phyloP scores from a whole-genome alignment of 2,888 invertebrate genomes.

The Campaea margaritaria region DNA sequence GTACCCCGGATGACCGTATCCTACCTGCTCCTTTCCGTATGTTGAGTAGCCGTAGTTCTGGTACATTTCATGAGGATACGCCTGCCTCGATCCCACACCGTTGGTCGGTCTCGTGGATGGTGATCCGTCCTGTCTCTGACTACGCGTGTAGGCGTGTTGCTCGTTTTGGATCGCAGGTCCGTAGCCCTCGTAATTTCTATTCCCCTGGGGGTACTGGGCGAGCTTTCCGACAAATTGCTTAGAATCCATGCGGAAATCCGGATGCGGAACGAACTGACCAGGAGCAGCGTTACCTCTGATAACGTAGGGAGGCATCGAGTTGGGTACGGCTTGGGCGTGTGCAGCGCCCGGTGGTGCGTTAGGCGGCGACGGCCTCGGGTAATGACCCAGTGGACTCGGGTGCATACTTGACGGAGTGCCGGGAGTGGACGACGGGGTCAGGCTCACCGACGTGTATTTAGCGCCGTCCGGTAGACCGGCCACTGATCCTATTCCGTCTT shows the following conservation, averaged over 20 bases:
- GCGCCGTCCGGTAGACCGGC: constrained; percentile 83
- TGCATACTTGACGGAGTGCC: constrained; percentile 87
- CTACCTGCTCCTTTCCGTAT: constrained; percentile 81
- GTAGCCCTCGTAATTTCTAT: constrained; percentile 74
- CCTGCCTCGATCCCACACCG: constrained; percentile 70
- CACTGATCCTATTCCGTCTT: constrained; percentile 77
- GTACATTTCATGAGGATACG: constrained; percentile 81
- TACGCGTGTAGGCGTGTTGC: constrained; percentile 78
- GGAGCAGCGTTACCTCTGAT: constrained; percentile 82
- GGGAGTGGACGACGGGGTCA: constrained; percentile 87
- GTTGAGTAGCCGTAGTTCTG: constrained; percentile 83
- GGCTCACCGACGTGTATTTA: constrained; percentile 86
- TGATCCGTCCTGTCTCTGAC: constrained; percentile 71
- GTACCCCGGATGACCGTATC: constrained; percentile 86
- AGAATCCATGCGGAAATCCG: constrained; percentile 82
- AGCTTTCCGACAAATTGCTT: constrained; percentile 81
- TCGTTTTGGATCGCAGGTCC: constrained; percentile 71
- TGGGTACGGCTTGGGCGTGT: constrained; percentile 85
- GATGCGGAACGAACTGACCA: constrained; percentile 79
- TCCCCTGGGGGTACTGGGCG: constrained; percentile 74
- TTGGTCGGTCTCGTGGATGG: constrained; percentile 70
- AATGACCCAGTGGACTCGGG: constrained; percentile 87
- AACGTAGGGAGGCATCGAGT: constrained; percentile 85
- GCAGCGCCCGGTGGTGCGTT: constrained; percentile 86
- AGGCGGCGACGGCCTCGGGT: constrained; percentile 89